These are phyloP conservation scores for Orchestes rusci DNA, from an alignment of 2,888 invertebrate species.

Conservation along the genomic window DNA sequence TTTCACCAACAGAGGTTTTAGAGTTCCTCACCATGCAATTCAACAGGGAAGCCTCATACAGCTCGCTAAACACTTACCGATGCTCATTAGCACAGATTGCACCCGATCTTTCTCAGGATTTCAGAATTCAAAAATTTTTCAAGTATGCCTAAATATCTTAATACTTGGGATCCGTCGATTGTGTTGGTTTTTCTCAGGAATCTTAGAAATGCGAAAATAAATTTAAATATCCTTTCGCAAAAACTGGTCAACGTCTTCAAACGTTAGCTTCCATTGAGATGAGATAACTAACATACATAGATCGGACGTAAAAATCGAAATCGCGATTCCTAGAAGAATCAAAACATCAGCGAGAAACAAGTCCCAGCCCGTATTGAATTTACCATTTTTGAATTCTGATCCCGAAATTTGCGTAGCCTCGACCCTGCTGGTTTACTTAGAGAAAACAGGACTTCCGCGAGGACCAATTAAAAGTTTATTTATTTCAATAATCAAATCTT, in stretches of 20 bases:
- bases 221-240: constrained; percentile 1
- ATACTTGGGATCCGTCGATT: constrained; percentile 6
- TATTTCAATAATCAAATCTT: too few species aligned
- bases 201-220: constrained; percentile 1
- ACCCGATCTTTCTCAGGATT: not conserved
- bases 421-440: too few species aligned
- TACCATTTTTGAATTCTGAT: too few species aligned
- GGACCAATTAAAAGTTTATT: too few species aligned
- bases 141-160: constrained; percentile 6
- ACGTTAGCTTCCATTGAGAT: constrained; percentile 5
- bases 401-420: too few species aligned
- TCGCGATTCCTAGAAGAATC: too few species aligned
- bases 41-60: constrained; percentile 2
- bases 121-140: constrained; percentile 5
- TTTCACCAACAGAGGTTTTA: constrained; percentile 2
- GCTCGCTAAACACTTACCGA: constrained; percentile 2
- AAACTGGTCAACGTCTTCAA: constrained; percentile 9
- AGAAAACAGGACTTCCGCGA: too few species aligned
- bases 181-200: constrained; percentile 3
- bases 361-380: too few species aligned
- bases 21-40: not conserved
- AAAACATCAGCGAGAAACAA: too few species aligned
- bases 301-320: too few species aligned
- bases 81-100: constrained; percentile 5
- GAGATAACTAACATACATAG: constrained; percentile 5